phyloP scores from a whole-genome alignment of 2,113 vertebrate species.

The Ramphastos sulfuratus region DNA sequence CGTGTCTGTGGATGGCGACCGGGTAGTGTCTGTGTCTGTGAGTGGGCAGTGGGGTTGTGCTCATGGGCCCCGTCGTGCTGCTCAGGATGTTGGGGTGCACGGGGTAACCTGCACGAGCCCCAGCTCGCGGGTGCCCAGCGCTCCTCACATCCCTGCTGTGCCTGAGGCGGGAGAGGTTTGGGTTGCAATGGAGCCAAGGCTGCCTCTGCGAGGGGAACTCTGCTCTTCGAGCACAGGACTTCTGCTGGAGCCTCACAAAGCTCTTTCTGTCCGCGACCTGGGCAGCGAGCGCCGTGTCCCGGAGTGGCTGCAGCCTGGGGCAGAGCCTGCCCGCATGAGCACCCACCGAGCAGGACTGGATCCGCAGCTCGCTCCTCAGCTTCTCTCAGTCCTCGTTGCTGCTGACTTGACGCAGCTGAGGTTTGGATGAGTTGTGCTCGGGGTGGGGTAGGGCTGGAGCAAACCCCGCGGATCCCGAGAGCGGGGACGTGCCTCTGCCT shows the following conservation, averaged over 20 bases:
- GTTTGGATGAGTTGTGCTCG: not conserved
- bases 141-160: accelerated
- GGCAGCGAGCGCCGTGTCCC: accelerated
- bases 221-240: not conserved
- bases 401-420: not conserved
- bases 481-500: not conserved
- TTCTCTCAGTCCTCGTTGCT: not conserved
- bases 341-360: not conserved
- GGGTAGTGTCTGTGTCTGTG: not conserved
- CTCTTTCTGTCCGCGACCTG: not conserved
- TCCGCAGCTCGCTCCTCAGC: not conserved
- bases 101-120: accelerated
- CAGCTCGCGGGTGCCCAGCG: accelerated
- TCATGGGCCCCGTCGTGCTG: not conserved
- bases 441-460: not conserved
- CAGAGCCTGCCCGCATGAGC: not conserved
- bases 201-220: not conserved
- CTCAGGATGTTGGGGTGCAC: accelerated
- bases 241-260: not conserved
- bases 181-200: not conserved
- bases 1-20: not conserved
- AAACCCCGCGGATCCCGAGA: accelerated
- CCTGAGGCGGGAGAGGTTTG: not conserved
- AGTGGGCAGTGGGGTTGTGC: not conserved
- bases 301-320: not conserved